Evolutionary conservation across 2,888 invertebrate species (phyloP), one percentile per base, ranked within the genome.

Genomic region (Volucella inanis): DNA sequence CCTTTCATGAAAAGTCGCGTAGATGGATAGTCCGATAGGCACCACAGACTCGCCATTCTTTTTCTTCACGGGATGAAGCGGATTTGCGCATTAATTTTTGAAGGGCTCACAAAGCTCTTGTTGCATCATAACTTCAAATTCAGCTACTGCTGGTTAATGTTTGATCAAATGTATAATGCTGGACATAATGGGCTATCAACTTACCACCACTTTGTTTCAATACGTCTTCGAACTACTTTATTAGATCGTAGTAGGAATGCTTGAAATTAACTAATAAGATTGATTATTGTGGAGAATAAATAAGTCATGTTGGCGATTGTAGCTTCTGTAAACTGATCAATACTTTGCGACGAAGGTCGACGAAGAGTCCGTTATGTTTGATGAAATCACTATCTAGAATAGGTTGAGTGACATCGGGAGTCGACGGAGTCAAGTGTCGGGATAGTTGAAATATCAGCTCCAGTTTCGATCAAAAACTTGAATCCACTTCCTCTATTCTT

Each of bases 381-480:
- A 61, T 61, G n/a, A 61, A 61, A 14, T 61, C 61, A 10, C 45
- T 45, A 8, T 45, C 61, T 8, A 61, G 61, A 4, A 61, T 61
- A 0, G 45, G 45, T 12, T 61, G 59, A 6, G 45, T 61, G 31
- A 61, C 61, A 12, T 45, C 61, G 9, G 61, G n/a, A n/a, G n/a
- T n/a, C n/a, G n/a, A n/a, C n/a, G n/a, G n/a, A n/a, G n/a, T n/a
- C n/a, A n/a, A n/a, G n/a, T n/a, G n/a, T n/a, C n/a, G n/a, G n/a
- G n/a, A n/a, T 65, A 43, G 52, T 12, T 14, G 65, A 52, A 41
- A 65, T 54, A 18, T 65, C 54, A 12, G 65, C 65, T 43, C 65
- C 65, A 41, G 54, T 65, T 41, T 65, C 52, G 41, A 52, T 52
- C n/a, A 54, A 38, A 54, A 67, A 67, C 3, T 52, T 18, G 2